These are phyloP conservation scores for Morpho helenor DNA, from an alignment of 2,888 invertebrate genomes.

Conservation along the genomic window DNA sequence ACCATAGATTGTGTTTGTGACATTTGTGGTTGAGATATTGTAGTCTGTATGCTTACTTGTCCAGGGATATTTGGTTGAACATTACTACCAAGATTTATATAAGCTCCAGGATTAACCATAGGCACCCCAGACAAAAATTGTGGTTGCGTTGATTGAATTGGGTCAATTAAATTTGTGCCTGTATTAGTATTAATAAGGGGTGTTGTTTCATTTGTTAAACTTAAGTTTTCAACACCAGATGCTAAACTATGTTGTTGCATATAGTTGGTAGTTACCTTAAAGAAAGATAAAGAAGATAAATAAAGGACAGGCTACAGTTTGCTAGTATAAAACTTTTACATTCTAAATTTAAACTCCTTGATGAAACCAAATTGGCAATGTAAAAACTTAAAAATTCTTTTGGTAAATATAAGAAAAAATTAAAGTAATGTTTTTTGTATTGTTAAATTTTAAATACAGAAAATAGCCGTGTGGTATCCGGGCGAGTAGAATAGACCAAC, in stretches of 20 bases:
- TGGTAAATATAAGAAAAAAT: too few relatives aligned
- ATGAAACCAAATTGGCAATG: too few relatives aligned
- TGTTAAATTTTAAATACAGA: too few relatives aligned
- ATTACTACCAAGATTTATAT: conserved; percentile 32
- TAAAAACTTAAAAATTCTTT: too few relatives aligned
- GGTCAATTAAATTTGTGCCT: conserved; percentile 35
- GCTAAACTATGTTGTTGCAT: conserved; percentile 41
- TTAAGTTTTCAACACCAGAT: conserved; percentile 49
- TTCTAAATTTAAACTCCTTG: too few relatives aligned
- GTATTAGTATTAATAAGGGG: conserved; percentile 43
- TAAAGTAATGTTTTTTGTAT: too few relatives aligned
- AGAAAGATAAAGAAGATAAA: conserved; percentile 21
- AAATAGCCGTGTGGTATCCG: too few relatives aligned
- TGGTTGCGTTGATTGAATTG: conserved; percentile 46
- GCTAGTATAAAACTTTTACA: too few relatives aligned
- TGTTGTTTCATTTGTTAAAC: conserved; percentile 50
- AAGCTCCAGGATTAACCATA: conserved; percentile 66
- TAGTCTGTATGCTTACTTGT: conserved; percentile 29
- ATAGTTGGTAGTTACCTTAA: conserved; percentile 37
- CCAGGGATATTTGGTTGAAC: conserved; percentile 28
- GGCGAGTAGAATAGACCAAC: too few relatives aligned
- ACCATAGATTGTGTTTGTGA: conserved; percentile 62
- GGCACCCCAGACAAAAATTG: conserved; percentile 74
- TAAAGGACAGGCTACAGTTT: background rate
- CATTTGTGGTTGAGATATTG: conserved; percentile 38